Evolutionary conservation across 92 coral and sea anemone genomes (phyloP), one percentile per base, ranked within the genome.

Genomic region (Umimayanthus chanpuru): DNA sequence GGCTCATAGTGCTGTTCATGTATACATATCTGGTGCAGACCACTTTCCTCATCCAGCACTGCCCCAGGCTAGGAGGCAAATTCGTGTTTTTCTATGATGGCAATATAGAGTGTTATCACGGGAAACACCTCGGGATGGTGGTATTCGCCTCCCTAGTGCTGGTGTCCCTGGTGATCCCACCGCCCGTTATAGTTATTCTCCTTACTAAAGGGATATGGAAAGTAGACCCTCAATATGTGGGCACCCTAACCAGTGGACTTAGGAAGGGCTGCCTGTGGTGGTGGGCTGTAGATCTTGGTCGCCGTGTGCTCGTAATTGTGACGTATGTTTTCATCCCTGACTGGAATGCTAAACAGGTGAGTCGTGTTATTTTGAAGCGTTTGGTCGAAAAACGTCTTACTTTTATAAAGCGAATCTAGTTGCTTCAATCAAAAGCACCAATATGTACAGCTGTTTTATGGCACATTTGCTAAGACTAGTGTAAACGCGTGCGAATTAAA

Each of bases 241-340:
- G 92, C 58, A 97, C 99, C 11, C 89, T 97, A 9, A 95, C 97
- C 1, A 95, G 90, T 25, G 96, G 98, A 14, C 92, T 97, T 50
- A 94, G 93, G 65, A 78, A 78, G 36, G 88, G 88, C 5, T 95
- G 96, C 85, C 85, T 77, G 66, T 95, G 98, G 98, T 97, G 99
- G 99, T 97, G 99, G 99, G 94, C 96, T 21, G 97, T 93, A 88
- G 99, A 97, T 55, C 93, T 97, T 64, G 90, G 87, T 26, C 81
- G 99, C 7, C 96, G 99, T 28, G 89, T 97, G 25, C 88, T 97
- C 25, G 87, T 97, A 16, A 87, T 95, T 74, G 94, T 92, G 36
- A 90, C 92, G 72, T 96, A 89, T 61, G 94, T 94, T 9, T 93
- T 94, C 82, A 86, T 97, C 40, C 98, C 98, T 0, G 30, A 87